These are phyloP conservation scores for Podabrus alpinus DNA, from an alignment of 2,888 invertebrate genomes.

Conservation along the genomic window DNA sequence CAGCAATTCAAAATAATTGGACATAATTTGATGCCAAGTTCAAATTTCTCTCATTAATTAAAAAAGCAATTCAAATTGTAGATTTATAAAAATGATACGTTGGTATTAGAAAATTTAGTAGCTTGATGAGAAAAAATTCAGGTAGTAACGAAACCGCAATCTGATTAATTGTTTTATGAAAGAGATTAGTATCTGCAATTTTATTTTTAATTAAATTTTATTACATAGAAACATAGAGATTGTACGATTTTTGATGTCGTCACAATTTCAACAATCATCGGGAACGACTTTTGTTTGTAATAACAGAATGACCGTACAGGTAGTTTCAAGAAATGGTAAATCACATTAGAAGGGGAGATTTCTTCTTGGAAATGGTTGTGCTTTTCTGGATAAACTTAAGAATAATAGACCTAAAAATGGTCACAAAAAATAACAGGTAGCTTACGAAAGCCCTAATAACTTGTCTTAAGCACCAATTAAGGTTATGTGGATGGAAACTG, in stretches of 20 bases:
- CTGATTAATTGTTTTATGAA: neutral
- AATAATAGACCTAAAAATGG: neutral
- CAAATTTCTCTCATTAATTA: neutral
- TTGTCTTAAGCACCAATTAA: constrained; percentile 8
- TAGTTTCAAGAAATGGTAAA: neutral
- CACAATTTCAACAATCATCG: neutral
- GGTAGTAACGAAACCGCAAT: neutral
- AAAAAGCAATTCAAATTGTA: neutral
- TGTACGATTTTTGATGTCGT: neutral
- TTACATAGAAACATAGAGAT: neutral
- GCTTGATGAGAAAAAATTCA: neutral
- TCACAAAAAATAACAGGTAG: constrained; percentile 18
- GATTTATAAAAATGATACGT: neutral
- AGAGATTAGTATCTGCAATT: neutral
- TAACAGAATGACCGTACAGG: neutral
- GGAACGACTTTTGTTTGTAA: neutral
- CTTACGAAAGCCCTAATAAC: constrained; percentile 7
- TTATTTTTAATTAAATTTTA: neutral
- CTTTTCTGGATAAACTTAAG: constrained; percentile 10
- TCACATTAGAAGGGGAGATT: neutral
- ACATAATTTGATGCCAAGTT: neutral
- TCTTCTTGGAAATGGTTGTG: constrained; percentile 11
- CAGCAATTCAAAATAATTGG: neutral
- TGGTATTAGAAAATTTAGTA: neutral
- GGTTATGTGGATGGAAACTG: neutral